Conservation (phyloP, 2,113 vertebrate genomes). For the Gallinago media region DNA sequence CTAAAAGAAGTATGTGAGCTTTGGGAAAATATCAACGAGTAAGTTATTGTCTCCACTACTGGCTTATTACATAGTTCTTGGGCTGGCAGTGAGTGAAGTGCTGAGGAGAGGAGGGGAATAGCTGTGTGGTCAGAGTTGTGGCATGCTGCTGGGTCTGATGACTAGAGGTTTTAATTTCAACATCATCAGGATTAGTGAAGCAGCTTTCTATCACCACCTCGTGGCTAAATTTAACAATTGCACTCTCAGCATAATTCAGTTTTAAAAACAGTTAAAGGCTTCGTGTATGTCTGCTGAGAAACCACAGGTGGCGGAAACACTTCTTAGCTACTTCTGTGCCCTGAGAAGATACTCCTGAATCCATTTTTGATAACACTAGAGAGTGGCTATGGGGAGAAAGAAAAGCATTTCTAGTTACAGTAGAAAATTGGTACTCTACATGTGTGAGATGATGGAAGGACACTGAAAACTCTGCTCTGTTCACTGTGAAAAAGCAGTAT, state of each 20-base stretch:
- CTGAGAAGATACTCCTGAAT: background rate
- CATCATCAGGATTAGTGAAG: fast-evolving
- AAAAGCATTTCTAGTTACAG: background rate
- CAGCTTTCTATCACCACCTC: background rate
- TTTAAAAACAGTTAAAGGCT: fast-evolving
- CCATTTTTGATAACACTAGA: background rate
- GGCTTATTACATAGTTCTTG: fast-evolving
- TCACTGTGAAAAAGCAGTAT: background rate
- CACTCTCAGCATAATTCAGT: fast-evolving
- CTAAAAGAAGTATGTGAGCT: background rate
- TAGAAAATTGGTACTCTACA: background rate
- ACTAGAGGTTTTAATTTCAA: background rate
- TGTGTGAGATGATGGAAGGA: background rate
- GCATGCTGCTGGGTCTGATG: too few relatives aligned
- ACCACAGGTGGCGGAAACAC: background rate
- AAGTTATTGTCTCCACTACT: fast-evolving
- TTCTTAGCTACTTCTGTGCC: background rate
- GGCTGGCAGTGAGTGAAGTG: background rate
- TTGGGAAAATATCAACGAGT: background rate
- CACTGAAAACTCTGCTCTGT: background rate
- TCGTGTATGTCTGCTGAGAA: background rate
- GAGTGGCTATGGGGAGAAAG: background rate
- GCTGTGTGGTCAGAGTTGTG: background rate
- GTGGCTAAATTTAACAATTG: background rate
- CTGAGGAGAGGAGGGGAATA: background rate